Percentiles rank a stretch among this genome's conserved stretches.
Evolutionary conservation across 1,140 invertebrate species (phyloP).

Genomic region (Caenorhabditis briggsae): DNA sequence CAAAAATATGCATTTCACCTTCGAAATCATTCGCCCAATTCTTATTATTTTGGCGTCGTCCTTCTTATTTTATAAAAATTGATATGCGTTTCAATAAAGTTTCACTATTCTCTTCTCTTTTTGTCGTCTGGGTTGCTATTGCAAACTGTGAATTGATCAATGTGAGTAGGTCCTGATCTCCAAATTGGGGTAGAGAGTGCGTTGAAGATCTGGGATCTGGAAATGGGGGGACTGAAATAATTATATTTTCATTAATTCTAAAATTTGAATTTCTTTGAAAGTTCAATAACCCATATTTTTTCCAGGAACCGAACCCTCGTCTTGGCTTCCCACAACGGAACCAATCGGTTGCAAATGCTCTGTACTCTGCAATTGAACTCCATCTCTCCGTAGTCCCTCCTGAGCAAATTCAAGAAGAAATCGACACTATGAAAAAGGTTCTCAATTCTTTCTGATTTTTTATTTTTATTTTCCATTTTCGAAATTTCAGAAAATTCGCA

Average conservation of each 20-base stretch:
- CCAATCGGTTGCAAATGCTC: constrained; percentile 34
- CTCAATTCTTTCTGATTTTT: no score
- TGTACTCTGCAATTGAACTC: constrained; percentile 23
- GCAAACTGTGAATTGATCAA: neutral
- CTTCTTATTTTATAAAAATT: neutral
- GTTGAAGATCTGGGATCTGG: no score
- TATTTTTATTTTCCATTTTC: neutral
- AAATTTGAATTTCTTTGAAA: neutral
- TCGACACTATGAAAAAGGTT: neutral
- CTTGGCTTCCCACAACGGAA: neutral
- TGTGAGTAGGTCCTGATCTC: neutral
- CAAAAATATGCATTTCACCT: neutral
- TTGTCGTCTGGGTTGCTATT: neutral
- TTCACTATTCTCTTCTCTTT: neutral
- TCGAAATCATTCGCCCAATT: constrained; percentile 9
- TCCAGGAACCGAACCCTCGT: constrained; percentile 10
- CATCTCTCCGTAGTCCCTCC: neutral
- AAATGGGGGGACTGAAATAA: no score
- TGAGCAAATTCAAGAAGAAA: constrained; percentile 11
- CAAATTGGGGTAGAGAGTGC: no score
- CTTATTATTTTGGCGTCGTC: neutral
- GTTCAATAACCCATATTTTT: neutral
- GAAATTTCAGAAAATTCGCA: neutral
- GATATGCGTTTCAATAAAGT: constrained; percentile 40
- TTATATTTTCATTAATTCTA: neutral